Evolutionary conservation across 2,113 vertebrate species (phyloP).

Genomic region (Callithrix jacchus): DNA sequence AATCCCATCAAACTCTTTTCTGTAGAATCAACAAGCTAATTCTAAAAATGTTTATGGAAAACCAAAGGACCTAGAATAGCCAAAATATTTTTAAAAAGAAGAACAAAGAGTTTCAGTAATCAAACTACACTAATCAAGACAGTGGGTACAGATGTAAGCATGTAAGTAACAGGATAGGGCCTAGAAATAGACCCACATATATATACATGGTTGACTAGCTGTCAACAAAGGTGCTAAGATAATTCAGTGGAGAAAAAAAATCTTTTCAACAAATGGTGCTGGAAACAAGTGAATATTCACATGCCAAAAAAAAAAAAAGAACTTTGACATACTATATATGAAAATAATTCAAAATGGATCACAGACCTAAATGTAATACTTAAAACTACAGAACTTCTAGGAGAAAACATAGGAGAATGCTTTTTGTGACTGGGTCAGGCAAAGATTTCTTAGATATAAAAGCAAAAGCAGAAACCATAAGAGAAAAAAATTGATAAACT

Average conservation of each 20-base stretch:
- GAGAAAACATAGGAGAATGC: constrained; percentile 1
- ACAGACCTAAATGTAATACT: background rate
- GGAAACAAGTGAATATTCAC: background rate
- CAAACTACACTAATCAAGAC: background rate
- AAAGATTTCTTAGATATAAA: background rate
- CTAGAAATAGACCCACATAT: background rate
- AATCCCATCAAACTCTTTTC: background rate
- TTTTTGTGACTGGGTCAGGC: background rate
- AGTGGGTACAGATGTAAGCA: background rate
- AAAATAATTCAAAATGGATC: background rate
- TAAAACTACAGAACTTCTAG: background rate
- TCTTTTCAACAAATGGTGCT: constrained; percentile 14
- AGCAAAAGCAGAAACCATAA: background rate
- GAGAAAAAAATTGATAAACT: background rate
- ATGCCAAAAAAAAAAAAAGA: background rate
- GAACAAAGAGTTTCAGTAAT: background rate
- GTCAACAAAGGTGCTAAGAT: background rate
- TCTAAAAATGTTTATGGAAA: constrained; percentile 4
- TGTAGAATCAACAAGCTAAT: constrained; percentile 47
- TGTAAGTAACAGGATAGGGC: background rate
- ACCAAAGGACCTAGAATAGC: too few relatives aligned
- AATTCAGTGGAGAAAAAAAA: background rate
- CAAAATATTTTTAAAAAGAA: background rate
- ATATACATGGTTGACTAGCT: background rate
- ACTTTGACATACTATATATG: background rate